These are phyloP conservation scores for Pseudopodoces humilis DNA, from an alignment of 2,113 vertebrate species.

Conservation along the genomic window DNA sequence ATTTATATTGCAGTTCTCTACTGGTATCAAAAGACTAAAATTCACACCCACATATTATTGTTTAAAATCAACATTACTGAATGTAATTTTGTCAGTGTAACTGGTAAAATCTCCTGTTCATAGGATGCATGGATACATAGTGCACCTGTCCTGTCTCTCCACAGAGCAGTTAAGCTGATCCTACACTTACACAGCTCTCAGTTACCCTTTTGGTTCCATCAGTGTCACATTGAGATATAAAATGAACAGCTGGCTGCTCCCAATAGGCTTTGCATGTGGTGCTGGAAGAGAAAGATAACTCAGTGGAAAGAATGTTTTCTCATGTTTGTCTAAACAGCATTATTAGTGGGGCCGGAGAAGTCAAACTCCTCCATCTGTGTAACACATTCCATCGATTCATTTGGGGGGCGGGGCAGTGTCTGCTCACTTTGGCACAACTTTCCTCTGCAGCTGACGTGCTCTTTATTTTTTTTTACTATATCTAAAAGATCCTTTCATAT, in stretches of 20 bases:
- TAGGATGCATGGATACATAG: background rate
- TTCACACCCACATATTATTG: background rate
- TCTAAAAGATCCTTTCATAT: background rate
- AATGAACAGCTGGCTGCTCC: constrained; percentile 57
- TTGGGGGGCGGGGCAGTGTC: accelerated
- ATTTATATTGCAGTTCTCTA: background rate
- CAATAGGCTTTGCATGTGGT: background rate
- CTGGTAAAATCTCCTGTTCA: background rate
- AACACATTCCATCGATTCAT: background rate
- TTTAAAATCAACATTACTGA: background rate
- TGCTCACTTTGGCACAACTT: background rate
- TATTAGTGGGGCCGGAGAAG: background rate
- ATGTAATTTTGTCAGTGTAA: background rate
- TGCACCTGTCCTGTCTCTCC: constrained; percentile 52
- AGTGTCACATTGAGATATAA: constrained; percentile 36
- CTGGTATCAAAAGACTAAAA: background rate
- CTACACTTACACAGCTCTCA: background rate
- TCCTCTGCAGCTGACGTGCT: background rate
- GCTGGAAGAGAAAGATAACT: constrained; percentile 22
- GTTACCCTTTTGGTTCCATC: constrained; percentile 23
- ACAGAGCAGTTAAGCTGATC: constrained; percentile 22
- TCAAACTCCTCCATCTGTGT: background rate
- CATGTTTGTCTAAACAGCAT: background rate
- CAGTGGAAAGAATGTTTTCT: constrained; percentile 59
- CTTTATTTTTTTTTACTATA: background rate